A percentile compares a stretch with the other conserved stretches of the same genome.
Evolutionary conservation across 2,797 vertebrate genomes (phyloP).

Genomic region (Lophius americanus): DNA sequence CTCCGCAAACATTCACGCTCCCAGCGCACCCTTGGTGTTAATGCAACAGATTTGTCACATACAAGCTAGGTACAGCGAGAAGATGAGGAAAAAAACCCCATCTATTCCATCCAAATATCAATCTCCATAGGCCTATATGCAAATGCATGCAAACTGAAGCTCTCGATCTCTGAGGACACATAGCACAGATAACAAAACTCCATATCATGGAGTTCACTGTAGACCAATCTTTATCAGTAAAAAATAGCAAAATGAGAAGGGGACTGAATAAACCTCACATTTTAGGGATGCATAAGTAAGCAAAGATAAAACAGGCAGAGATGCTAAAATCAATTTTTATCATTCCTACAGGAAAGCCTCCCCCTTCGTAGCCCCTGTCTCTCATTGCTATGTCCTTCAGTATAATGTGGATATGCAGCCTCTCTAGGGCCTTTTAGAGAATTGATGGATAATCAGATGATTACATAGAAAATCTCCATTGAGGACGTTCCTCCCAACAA

Average conservation of each 20-base stretch:
- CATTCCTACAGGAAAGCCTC: slow-evolving; percentile 49
- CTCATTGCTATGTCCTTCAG: slow-evolving; percentile 72
- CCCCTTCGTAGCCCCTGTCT: slow-evolving; percentile 45
- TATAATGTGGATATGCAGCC: slow-evolving; percentile 67
- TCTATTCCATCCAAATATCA: slow-evolving; percentile 79
- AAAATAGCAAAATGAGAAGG: slow-evolving; percentile 38
- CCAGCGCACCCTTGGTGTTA: slow-evolving; percentile 77
- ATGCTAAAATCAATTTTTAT: slow-evolving; percentile 65
- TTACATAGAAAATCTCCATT: slow-evolving; percentile 79
- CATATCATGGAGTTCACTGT: slow-evolving; percentile 44
- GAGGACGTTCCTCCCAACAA: slow-evolving; percentile 76
- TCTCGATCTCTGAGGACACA: slow-evolving; percentile 50
- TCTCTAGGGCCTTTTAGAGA: slow-evolving; percentile 76
- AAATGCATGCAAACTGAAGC: slow-evolving; percentile 69
- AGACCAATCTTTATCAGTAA: slow-evolving; percentile 42
- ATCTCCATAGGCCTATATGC: slow-evolving; percentile 74
- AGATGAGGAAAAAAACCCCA: slow-evolving; percentile 50
- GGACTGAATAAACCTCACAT: slow-evolving; percentile 29
- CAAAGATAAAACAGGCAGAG: slow-evolving; percentile 46
- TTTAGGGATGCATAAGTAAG: slow-evolving; percentile 46
- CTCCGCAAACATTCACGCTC: slow-evolving; percentile 77
- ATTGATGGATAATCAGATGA: slow-evolving; percentile 81
- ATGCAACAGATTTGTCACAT: slow-evolving; percentile 80
- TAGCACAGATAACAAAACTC: slow-evolving; percentile 44
- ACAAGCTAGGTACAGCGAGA: slow-evolving; percentile 68